Evolutionary conservation across 2,113 vertebrate genomes (phyloP).

Genomic region (Nesoenas mayeri): DNA sequence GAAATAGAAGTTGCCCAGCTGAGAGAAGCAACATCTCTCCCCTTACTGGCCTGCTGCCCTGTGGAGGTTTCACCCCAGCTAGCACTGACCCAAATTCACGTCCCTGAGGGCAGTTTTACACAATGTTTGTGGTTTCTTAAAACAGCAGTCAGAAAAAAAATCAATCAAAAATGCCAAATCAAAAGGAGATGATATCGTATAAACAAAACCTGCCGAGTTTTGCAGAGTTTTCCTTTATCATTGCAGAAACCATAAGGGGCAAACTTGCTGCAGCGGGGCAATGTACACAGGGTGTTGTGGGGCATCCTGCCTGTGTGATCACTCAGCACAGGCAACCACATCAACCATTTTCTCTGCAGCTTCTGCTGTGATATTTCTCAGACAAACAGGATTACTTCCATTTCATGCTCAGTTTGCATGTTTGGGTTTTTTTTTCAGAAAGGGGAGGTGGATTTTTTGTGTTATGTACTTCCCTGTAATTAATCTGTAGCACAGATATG

Average conservation of each 20-base stretch:
- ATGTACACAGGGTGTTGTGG: fast-evolving
- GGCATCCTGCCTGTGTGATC: fast-evolving
- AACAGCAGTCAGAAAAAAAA: background rate
- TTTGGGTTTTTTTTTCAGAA: background rate
- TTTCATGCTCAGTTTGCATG: background rate
- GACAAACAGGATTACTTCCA: background rate
- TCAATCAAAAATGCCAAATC: background rate
- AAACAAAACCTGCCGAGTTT: background rate
- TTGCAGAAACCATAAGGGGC: background rate
- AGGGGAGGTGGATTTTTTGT: background rate
- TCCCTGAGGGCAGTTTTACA: background rate
- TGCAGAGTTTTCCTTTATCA: background rate
- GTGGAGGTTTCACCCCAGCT: background rate
- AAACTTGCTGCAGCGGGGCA: fast-evolving
- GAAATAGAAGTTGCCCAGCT: background rate
- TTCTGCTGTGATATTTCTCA: background rate
- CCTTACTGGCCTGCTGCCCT: fast-evolving
- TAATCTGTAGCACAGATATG: constrained; percentile 12
- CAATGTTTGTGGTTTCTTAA: background rate
- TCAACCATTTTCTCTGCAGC: background rate
- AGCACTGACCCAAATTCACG: background rate
- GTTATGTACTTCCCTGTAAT: background rate
- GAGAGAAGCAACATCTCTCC: background rate
- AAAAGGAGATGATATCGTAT: background rate
- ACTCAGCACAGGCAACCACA: background rate